A percentile compares a stretch with the other conserved stretches of the same genome.
phyloP scores from a whole-genome alignment of 92 coral and sea anemone genomes.

The Parazoanthus darwini region DNA sequence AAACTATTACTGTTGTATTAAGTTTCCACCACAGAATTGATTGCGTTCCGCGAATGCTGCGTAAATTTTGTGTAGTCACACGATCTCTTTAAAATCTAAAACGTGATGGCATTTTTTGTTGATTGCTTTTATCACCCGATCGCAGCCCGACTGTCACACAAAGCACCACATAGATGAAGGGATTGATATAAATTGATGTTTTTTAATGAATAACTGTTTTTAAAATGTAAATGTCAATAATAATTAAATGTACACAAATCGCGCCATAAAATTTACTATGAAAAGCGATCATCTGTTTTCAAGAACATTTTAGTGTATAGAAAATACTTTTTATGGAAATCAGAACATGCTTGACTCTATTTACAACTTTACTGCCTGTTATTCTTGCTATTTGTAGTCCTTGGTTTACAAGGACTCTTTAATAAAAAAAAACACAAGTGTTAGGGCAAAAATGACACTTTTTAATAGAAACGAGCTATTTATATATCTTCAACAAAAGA shows the following conservation, averaged over 20 bases:
- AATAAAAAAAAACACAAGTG: constrained; percentile 15
- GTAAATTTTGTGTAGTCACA: constrained; percentile 10
- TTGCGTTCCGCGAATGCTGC: constrained; percentile 34
- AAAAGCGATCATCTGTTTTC: constrained; percentile 31
- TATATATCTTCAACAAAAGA: constrained; percentile 31
- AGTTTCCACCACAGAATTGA: constrained; percentile 28
- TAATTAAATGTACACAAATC: constrained; percentile 24
- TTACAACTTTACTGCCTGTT: no score
- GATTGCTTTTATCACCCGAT: constrained; percentile 13
- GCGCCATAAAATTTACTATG: constrained; percentile 20
- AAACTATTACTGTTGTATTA: constrained; percentile 22
- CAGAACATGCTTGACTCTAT: constrained; percentile 31
- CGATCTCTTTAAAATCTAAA: not conserved
- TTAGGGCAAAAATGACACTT: constrained; percentile 17
- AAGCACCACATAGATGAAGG: constrained; percentile 40
- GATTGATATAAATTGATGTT: not conserved
- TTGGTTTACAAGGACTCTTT: constrained; percentile 6
- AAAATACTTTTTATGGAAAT: constrained; percentile 32
- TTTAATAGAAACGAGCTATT: no score
- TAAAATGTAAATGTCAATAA: constrained; percentile 3
- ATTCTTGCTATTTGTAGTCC: no score
- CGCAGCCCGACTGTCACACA: constrained; percentile 23
- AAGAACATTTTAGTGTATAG: constrained; percentile 2
- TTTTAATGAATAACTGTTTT: no score
- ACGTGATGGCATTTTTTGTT: constrained; percentile 25